A percentile compares a stretch with the other conserved stretches of the same genome.
phyloP scores from a whole-genome alignment of 2,888 invertebrate species.

The Volucella bombylans region DNA sequence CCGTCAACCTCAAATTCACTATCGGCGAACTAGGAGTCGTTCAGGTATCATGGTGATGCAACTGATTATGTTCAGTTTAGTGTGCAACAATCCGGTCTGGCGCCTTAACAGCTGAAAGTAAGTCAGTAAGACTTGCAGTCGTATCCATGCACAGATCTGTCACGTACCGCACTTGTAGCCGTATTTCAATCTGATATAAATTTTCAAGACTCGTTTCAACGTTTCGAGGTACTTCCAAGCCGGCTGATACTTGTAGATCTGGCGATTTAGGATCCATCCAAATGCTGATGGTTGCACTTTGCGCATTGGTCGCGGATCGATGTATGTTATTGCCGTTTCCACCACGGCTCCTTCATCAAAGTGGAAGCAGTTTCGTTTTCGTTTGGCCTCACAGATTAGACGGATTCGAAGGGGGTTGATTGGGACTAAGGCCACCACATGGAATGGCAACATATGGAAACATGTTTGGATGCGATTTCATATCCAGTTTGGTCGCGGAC shows the following conservation, averaged over 20 bases:
- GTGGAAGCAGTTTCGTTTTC: constrained; percentile 9
- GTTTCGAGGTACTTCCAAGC: constrained; percentile 16
- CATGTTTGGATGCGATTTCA: constrained; percentile 46
- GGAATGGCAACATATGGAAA: constrained; percentile 15
- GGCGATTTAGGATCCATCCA: constrained; percentile 20
- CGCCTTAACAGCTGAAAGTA: constrained; percentile 51
- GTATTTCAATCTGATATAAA: constrained; percentile 37
- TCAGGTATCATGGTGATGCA: constrained; percentile 43
- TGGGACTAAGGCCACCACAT: constrained; percentile 57
- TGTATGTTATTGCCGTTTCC: constrained; percentile 25
- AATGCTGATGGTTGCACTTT: constrained; percentile 25
- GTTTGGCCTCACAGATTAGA: constrained; percentile 34
- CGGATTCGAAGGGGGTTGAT: constrained; percentile 40
- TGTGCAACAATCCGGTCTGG: constrained; percentile 34
- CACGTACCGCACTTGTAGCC: neutral
- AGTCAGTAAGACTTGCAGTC: constrained; percentile 40
- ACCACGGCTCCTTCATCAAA: neutral
- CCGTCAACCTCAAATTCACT: neutral
- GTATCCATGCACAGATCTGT: too few species aligned
- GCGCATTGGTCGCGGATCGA: constrained; percentile 21
- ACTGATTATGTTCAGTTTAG: constrained; percentile 26
- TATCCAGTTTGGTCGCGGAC: neutral
- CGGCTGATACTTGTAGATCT: constrained; percentile 25
- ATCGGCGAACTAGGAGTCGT: constrained; percentile 11
- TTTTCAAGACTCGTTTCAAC: constrained; percentile 7